Conservation (phyloP, 2,888 invertebrate species). For the Cantharis flavilabris region DNA sequence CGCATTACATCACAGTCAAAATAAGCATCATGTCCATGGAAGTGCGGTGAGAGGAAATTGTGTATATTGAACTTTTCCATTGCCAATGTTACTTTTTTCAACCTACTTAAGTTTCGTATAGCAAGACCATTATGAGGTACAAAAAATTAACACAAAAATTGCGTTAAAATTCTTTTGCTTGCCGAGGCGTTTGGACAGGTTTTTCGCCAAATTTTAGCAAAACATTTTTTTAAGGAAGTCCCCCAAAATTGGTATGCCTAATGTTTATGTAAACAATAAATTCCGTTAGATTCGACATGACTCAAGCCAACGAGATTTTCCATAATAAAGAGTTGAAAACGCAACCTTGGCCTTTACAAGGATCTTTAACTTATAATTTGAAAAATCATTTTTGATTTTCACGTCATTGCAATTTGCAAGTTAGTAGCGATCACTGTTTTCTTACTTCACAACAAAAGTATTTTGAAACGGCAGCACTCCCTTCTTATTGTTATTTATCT, state of each 20-base stretch:
- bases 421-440: not conserved
- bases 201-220: not conserved
- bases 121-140: conserved; percentile 11
- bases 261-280: not conserved
- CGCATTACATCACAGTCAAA: conserved; percentile 31
- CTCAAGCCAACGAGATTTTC: not conserved
- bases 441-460: not conserved
- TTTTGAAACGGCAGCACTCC: not conserved
- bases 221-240: not conserved
- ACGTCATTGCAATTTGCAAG: not conserved
- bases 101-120: conserved; percentile 24
- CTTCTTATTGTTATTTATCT: not conserved
- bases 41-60: conserved; percentile 21
- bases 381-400: not conserved
- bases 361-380: not conserved
- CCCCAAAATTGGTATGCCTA: not conserved
- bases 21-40: conserved; percentile 20
- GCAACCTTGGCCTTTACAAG: not conserved
- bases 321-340: not conserved
- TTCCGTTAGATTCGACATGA: not conserved
- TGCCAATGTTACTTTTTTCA: conserved; percentile 30
- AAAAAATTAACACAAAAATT: conserved; percentile 5
- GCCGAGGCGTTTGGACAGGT: not conserved
- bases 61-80: conserved; percentile 31
- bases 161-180: not conserved